A percentile compares a stretch with the other conserved stretches of the same genome.
Evolutionary conservation across 2,797 vertebrate genomes (phyloP).

Genomic region (Odontamblyopus rebecca): DNA sequence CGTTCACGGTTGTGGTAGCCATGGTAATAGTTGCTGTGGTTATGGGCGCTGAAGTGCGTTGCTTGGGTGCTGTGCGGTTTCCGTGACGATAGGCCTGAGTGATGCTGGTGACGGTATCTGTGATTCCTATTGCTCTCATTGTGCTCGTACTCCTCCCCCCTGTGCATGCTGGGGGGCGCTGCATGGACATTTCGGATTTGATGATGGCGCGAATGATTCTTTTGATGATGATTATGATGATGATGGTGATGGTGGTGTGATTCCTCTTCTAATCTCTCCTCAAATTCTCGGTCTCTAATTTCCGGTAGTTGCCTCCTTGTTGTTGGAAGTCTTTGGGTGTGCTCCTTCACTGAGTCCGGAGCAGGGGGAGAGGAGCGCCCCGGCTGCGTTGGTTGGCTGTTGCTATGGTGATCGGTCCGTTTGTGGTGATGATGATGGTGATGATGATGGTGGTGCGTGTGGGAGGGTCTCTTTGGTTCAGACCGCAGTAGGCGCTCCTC

Average conservation of each 20-base stretch:
- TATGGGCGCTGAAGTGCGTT: conserved; percentile 50
- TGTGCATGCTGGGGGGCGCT: conserved; percentile 71
- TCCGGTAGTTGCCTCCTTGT: conserved; percentile 79
- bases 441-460: conserved; percentile 80
- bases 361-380: conserved; percentile 70
- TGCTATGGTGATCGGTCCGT: conserved; percentile 80
- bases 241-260: conserved; percentile 57
- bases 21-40: conserved; percentile 75
- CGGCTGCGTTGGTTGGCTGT: conserved; percentile 51
- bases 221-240: conserved; percentile 43
- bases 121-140: conserved; percentile 87
- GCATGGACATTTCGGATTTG: conserved; percentile 64
- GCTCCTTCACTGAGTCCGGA: conserved; percentile 75
- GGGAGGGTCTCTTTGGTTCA: conserved; percentile 75
- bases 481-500: conserved; percentile 67
- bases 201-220: conserved; percentile 80
- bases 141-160: conserved; percentile 86
- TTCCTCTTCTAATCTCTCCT: conserved; percentile 71
- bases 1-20: conserved; percentile 82
- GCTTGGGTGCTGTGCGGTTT: conserved; percentile 34
- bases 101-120: conserved; percentile 74
- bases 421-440: conserved; percentile 85
- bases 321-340: conserved; percentile 71
- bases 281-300: conserved; percentile 76
- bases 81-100: conserved; percentile 31